Evolutionary conservation across 1,140 invertebrate genomes (phyloP).

Genomic region (Drosophila pseudoobscura): DNA sequence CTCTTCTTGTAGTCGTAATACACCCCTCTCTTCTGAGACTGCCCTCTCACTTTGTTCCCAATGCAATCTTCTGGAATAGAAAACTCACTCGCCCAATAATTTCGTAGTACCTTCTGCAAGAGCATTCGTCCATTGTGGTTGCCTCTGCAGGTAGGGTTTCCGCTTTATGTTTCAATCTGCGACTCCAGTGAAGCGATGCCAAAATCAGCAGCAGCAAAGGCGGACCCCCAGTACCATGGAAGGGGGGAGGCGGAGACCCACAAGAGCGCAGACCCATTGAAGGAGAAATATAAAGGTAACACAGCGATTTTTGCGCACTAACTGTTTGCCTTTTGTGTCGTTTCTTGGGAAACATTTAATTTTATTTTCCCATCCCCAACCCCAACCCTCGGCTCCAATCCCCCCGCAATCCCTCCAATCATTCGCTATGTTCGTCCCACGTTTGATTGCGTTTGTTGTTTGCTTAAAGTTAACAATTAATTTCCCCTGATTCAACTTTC

Average conservation of each 20-base stretch:
- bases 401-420: not conserved
- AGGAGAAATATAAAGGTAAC: constrained; percentile 40
- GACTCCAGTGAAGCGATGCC: constrained; percentile 48
- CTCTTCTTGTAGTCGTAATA: too few relatives aligned
- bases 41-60: too few relatives aligned
- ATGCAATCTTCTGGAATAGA: too few relatives aligned
- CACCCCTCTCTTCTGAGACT: too few relatives aligned
- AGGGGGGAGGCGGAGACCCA: not conserved
- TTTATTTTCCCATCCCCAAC: constrained; percentile 27
- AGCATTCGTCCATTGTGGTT: constrained; percentile 22
- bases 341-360: constrained; percentile 50
- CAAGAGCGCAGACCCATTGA: too few relatives aligned
- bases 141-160: constrained; percentile 11
- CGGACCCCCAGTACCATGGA: not conserved
- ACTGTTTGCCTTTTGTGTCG: constrained; percentile 58
- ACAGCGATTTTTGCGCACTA: constrained; percentile 51
- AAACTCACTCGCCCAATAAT: too few relatives aligned
- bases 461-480: constrained; percentile 81
- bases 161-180: constrained; percentile 38
- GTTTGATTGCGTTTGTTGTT: constrained; percentile 80
- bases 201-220: constrained; percentile 19
- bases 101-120: constrained; percentile 3
- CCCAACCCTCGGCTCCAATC: not conserved
- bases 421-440: constrained; percentile 48
- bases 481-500: constrained; percentile 43